Base-by-base conservation (phyloP, 2,113 vertebrate genomes). In the Pollachius pollachius region DNA sequence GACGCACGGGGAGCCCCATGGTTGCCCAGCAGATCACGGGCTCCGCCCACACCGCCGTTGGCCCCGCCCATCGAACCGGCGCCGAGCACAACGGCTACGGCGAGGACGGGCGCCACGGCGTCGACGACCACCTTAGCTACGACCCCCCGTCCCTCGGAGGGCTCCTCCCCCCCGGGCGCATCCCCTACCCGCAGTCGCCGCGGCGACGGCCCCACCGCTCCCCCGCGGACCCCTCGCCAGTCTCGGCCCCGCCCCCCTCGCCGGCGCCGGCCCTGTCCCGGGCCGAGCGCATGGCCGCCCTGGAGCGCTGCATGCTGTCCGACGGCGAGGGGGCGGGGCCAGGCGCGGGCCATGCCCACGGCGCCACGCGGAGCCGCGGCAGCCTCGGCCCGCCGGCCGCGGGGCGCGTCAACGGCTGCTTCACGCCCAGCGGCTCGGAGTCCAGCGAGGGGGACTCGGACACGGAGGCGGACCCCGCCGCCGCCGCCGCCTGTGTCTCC, bases 381-480 rank as follows among this genome's bases (percentile, higher is more conserved):
- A 62, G 69, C 83, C 65, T 67, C 23, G 23, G 34, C 76, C 52
- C 5, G 81, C 2, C 81, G 60, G 18, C 60, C 0, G 73, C 68
- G 19, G 83, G 87, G 23, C 93, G 86, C 5, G 89, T 95, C 89
- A 91, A 91, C 0, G 95, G 97, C 72, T 91, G 90, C 73, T 93
- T 91, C 63, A 93, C 90, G 54, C 95, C 95, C 77, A 97, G 96
- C 2, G 95, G 92, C 2, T 94, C 95, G 0, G 96, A 97, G 76
- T 96, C 96, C 17, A 95, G 95, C 0, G 96, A 98, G 86, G 95
- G 95, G 0, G 96, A 98, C 85, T 97, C 96, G 0, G 96, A 97
- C 81, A 88, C 92, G 0, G 96, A 97, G 61, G 11, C 8, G 12
- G 41, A 48, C 41, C 8, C 41, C 41, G 69, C 87, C 59, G 80